Percentiles rank a stretch among this genome's conserved stretches.
Evolutionary conservation across 1,140 invertebrate genomes (phyloP).

Genomic region (Leptonema lineaticorne): DNA sequence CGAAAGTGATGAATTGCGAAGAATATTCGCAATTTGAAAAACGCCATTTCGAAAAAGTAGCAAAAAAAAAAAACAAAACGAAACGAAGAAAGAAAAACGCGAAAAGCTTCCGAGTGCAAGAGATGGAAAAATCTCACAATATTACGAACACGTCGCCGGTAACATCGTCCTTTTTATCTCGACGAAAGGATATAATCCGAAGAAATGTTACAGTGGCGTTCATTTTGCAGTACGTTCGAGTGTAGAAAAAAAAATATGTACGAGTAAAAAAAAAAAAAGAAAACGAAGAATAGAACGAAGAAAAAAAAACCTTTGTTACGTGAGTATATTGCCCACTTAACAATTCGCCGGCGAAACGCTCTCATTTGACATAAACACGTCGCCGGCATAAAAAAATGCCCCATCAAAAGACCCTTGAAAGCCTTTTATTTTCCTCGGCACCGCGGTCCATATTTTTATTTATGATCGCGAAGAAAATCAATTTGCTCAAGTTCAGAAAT

Average conservation of each 20-base stretch:
- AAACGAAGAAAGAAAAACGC: too few relatives aligned
- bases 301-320: background rate
- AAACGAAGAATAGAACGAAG: too few relatives aligned
- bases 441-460: constrained; percentile 20
- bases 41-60: background rate
- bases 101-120: too few relatives aligned
- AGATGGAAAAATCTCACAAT: background rate
- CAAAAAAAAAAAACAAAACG: too few relatives aligned
- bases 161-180: background rate
- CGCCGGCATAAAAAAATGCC: constrained; percentile 18
- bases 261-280: background rate
- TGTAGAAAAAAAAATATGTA: background rate
- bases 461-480: constrained; percentile 25
- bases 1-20: background rate
- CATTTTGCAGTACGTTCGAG: background rate
- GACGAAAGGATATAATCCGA: background rate
- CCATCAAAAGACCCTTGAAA: constrained; percentile 13
- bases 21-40: background rate
- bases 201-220: background rate
- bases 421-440: constrained; percentile 12
- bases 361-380: constrained; percentile 25
- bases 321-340: constrained; percentile 5
- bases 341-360: constrained; percentile 2
- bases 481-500: constrained; percentile 34
- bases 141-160: background rate